Base-by-base conservation (phyloP, 2,113 vertebrate species). In the Oryzias celebensis region DNA sequence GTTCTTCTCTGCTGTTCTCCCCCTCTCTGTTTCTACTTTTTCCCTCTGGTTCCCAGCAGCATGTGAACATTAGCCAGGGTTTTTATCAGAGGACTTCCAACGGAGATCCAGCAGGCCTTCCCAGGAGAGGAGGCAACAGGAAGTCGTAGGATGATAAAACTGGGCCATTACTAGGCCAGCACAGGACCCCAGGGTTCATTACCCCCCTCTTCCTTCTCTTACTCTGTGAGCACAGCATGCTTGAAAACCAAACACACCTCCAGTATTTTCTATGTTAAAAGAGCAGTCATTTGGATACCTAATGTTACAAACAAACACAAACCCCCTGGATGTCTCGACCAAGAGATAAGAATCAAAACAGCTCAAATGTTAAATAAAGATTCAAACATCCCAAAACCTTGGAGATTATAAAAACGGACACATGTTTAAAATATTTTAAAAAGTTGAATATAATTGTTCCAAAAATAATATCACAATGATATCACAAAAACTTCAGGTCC, bases 141-240 rank as follows among this genome's bases (percentile, higher is more conserved):
- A 92, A 91, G 88, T 91, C 81, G 88, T 89, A 91, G 87, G 86
- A 90, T 90, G 90, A 90, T 91, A 90, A 90, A 91, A 90, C 79
- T 71, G 85, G 76, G 81, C 88, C 85, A 87, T 87, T 90, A 89
- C 78, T 85, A 71, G 80, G 81, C 77, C 77, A 84, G 83, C 81
- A 57, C 77, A 88, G 80, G 85, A 89, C 87, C 85, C 82, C 68
- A 78, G 88, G 88, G 88, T 91, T 90, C 85, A 90, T 87, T 88
- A 84, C 77, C 81, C 87, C 73, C 74, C 65, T 50, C 53, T 43
- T 70, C 66, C 75, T 71, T 67, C 85, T 81, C 78, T 80, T 58
- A 71, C 73, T 69, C 24, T 45, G 45, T 58, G 62, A 77, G 63
- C 72, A 54, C 45, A 70, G 57, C 65, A 79, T 73, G 83, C 63